phyloP scores from a whole-genome alignment of 2,113 vertebrate species.

The Cephalopholis sonnerati region DNA sequence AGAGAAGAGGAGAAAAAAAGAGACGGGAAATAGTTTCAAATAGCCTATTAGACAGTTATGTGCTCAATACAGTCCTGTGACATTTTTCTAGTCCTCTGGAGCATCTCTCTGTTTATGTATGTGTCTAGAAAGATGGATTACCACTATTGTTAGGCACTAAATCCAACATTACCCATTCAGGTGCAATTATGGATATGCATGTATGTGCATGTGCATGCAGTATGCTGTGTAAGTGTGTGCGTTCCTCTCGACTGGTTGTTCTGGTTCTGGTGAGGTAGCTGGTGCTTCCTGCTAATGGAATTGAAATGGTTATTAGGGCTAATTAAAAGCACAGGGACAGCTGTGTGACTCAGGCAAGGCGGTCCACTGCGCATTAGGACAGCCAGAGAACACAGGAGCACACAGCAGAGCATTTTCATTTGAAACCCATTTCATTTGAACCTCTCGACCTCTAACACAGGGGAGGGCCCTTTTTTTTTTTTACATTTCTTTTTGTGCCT shows the following conservation, averaged over 20 bases:
- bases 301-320: constrained; percentile 85
- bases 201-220: not conserved
- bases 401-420: constrained; percentile 58
- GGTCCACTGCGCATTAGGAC: constrained; percentile 77
- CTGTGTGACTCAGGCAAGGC: constrained; percentile 79
- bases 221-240: constrained; percentile 19
- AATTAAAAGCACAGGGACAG: constrained; percentile 86
- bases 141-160: not conserved
- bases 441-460: constrained; percentile 50
- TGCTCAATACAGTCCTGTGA: constrained; percentile 30
- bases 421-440: constrained; percentile 67
- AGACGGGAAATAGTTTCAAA: constrained; percentile 46
- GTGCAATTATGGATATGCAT: not conserved
- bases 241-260: constrained; percentile 58
- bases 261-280: constrained; percentile 64
- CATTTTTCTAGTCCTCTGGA: constrained; percentile 23
- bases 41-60: constrained; percentile 39
- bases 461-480: not conserved
- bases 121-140: not conserved
- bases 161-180: constrained; percentile 13
- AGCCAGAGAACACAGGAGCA: constrained; percentile 66
- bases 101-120: not conserved
- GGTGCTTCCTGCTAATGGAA: constrained; percentile 84
- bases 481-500: constrained; percentile 33
- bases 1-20: constrained; percentile 21